These are phyloP conservation scores for Synanthedon myopaeformis DNA, from an alignment of 2,888 invertebrate genomes.

Conservation along the genomic window DNA sequence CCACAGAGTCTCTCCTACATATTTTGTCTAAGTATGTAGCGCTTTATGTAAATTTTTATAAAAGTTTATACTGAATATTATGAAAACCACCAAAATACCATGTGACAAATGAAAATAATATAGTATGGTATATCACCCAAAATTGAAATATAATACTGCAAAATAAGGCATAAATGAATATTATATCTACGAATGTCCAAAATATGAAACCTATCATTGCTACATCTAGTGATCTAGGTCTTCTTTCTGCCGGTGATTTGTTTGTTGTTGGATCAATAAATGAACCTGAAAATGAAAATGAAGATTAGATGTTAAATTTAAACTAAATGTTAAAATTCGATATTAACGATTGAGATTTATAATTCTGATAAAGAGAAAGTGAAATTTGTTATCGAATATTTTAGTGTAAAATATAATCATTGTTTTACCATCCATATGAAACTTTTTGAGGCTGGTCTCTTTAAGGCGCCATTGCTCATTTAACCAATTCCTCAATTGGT, in stretches of 20 bases:
- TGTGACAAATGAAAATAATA: conserved; percentile 66
- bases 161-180: conserved; percentile 54
- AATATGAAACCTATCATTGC: conserved; percentile 69
- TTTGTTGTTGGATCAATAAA: conserved; percentile 39
- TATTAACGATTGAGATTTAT: too few relatives aligned
- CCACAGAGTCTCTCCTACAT: background rate
- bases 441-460: conserved; percentile 71
- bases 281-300: conserved; percentile 36
- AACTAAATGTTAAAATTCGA: too few relatives aligned
- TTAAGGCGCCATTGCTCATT: conserved; percentile 76
- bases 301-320: too few relatives aligned
- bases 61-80: conserved; percentile 65
- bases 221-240: conserved; percentile 28
- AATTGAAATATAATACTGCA: conserved; percentile 55
- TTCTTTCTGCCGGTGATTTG: conserved; percentile 25
- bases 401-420: conserved; percentile 37
- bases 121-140: conserved; percentile 67
- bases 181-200: conserved; percentile 72
- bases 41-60: background rate
- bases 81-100: conserved; percentile 72
- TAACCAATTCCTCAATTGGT: conserved; percentile 72
- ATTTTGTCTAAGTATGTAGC: too few relatives aligned
- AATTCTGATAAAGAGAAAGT: too few relatives aligned
- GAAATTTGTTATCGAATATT: conserved; percentile 30
- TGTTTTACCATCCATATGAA: conserved; percentile 62